Conservation (phyloP, 2,113 vertebrate genomes). For the Calyptommatus sinebrachiatus region DNA sequence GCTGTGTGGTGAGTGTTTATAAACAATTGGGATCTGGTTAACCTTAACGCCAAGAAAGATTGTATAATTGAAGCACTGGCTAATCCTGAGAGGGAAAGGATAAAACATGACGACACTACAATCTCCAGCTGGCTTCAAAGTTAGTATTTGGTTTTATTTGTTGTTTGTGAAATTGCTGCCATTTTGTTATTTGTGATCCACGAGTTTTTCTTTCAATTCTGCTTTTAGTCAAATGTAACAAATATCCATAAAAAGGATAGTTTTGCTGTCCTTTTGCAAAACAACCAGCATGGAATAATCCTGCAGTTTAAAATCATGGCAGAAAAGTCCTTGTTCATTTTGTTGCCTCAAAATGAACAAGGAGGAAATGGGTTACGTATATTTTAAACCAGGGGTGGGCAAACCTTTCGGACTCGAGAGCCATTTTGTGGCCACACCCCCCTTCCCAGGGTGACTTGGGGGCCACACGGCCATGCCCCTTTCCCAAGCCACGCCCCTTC, state of each 20-base stretch:
- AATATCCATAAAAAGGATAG: neutral
- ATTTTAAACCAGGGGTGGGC: no score
- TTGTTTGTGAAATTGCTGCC: neutral
- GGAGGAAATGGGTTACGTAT: no score
- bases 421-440: no score
- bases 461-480: no score
- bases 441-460: no score
- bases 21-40: neutral
- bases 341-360: no score
- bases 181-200: neutral
- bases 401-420: no score
- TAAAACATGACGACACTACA: constrained; percentile 98
- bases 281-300: neutral
- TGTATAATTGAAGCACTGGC: constrained; percentile 98
- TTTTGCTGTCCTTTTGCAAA: no score
- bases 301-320: no score
- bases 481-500: no score
- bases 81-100: constrained; percentile 97
- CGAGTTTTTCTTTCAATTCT: neutral
- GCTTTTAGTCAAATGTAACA: neutral
- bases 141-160: constrained; percentile 69
- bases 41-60: constrained; percentile 82
- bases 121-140: constrained; percentile 98
- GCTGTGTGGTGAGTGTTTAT: neutral
- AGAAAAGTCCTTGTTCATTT: no score